phyloP scores from a whole-genome alignment of 1,140 invertebrate species.

The Hylyphantes graminicola region DNA sequence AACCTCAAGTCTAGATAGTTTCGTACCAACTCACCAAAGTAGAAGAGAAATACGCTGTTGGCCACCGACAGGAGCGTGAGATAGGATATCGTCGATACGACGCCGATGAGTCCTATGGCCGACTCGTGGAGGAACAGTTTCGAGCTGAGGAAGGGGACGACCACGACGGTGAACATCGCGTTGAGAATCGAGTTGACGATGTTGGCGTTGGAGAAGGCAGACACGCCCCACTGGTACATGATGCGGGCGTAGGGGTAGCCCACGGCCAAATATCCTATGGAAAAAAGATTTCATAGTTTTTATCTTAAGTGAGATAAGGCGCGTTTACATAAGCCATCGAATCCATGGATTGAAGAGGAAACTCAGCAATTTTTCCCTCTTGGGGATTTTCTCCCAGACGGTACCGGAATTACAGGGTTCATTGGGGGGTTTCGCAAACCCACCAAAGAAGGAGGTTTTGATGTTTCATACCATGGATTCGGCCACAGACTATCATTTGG shows the following conservation, averaged over 20 bases:
- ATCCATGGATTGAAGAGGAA: no score
- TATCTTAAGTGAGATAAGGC: no score
- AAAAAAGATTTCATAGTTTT: not conserved
- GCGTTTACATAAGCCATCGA: no score
- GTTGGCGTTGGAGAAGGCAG: not conserved
- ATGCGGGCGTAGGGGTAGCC: not conserved
- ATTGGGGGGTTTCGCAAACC: no score
- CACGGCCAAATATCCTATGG: not conserved
- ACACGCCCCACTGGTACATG: not conserved
- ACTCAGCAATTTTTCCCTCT: no score
- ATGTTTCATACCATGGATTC: no score
- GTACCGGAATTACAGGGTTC: no score
- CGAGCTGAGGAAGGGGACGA: not conserved
- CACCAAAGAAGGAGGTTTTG: no score
- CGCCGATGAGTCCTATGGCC: not conserved
- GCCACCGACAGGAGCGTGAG: not conserved
- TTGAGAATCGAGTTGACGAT: not conserved
- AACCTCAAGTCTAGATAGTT: no score
- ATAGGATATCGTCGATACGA: not conserved
- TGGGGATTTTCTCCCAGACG: no score
- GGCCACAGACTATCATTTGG: no score
- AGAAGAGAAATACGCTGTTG: not conserved
- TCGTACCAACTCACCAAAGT: not conserved
- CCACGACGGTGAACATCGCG: not conserved
- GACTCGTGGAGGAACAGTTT: conserved; percentile 1